These are phyloP conservation scores for Notodonta dromedarius DNA, from an alignment of 2,888 invertebrate species.

Conservation along the genomic window DNA sequence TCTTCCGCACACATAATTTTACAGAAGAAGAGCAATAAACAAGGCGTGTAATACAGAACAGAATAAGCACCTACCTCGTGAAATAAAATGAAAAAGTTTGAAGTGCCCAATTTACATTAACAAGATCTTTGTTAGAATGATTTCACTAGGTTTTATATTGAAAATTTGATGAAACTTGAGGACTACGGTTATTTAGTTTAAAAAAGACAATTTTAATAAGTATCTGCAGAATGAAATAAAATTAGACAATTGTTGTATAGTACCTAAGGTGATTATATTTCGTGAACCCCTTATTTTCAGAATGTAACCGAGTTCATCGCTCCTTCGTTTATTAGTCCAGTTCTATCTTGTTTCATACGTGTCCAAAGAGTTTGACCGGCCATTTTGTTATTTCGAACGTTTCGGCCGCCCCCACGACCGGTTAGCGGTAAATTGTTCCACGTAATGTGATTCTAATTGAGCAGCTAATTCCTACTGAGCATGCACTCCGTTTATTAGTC, in stretches of 20 bases:
- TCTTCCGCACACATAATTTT: conserved; percentile 19
- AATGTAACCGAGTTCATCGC: too few species aligned
- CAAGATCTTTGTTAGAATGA: neutral
- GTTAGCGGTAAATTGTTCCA: conserved; percentile 80
- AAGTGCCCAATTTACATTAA: neutral
- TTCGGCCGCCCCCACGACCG: conserved; percentile 66
- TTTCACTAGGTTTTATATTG: neutral
- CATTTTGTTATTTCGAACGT: conserved; percentile 74
- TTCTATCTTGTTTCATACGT: conserved; percentile 33
- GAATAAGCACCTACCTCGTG: conserved; percentile 2
- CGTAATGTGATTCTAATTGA: conserved; percentile 83
- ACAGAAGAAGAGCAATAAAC: conserved; percentile 23
- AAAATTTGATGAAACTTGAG: too few species aligned
- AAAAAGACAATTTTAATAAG: too few species aligned
- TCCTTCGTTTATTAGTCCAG: conserved; percentile 11
- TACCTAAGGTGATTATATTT: too few species aligned
- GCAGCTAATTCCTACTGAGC: conserved; percentile 76
- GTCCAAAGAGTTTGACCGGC: conserved; percentile 42
- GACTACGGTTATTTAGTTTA: too few species aligned
- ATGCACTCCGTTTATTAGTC: conserved; percentile 69
- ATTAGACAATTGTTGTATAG: too few species aligned
- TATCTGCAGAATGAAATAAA: too few species aligned
- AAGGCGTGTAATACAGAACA: conserved; percentile 4
- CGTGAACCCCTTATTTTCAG: too few species aligned
- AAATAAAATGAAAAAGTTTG: conserved; percentile 11